phyloP scores from a whole-genome alignment of 2,113 vertebrate species.

The Rhegmatorhina hoffmannsi region DNA sequence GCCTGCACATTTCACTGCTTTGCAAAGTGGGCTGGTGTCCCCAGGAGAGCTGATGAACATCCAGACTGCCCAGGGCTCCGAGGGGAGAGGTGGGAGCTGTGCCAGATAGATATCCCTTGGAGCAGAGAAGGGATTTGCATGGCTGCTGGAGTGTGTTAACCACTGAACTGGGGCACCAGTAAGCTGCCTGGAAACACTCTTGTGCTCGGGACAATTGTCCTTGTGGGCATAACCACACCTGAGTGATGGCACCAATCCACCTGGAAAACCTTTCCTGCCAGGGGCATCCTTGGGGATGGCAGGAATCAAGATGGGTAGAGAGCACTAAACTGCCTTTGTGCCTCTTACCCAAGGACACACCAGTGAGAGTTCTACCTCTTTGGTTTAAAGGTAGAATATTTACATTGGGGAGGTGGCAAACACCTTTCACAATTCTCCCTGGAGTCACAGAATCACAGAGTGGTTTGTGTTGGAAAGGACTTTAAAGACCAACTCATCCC shows the following conservation, averaged over 20 bases:
- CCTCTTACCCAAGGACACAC: not conserved
- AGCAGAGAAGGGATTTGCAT: not conserved
- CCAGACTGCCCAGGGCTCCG: too few species aligned
- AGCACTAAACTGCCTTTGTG: not conserved
- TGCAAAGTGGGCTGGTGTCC: not conserved
- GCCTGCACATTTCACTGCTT: accelerated
- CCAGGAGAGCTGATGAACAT: not conserved
- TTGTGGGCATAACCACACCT: not conserved
- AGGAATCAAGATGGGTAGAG: not conserved
- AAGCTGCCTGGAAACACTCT: not conserved
- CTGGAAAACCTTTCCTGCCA: not conserved
- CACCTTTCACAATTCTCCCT: not conserved
- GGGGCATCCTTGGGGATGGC: accelerated
- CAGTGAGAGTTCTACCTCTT: not conserved
- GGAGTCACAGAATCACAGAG: not conserved
- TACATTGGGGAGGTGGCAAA: not conserved
- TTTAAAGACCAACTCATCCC: not conserved
- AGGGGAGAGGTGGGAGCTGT: not conserved
- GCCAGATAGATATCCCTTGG: accelerated
- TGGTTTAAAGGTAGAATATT: not conserved
- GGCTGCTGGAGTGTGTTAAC: not conserved
- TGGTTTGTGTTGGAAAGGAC: not conserved
- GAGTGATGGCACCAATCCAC: not conserved
- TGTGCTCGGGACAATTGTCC: not conserved
- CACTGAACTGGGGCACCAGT: not conserved